phyloP scores from a whole-genome alignment of 2,797 vertebrate species.

The Anguilla pacifica region DNA sequence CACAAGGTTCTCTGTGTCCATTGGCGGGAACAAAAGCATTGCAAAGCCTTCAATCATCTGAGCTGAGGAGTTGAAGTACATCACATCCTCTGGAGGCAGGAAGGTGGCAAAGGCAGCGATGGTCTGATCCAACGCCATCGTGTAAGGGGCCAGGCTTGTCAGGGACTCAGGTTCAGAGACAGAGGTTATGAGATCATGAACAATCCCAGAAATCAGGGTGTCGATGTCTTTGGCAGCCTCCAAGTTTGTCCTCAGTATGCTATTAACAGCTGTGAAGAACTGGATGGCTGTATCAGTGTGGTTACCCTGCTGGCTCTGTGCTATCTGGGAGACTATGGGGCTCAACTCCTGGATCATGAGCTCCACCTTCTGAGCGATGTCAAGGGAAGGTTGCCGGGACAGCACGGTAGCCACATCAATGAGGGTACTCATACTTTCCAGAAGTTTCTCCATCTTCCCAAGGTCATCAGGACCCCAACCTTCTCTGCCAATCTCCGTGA shows the following conservation, averaged over 20 bases:
- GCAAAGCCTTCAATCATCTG: slow-evolving; percentile 50
- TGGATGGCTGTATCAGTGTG: slow-evolving; percentile 29
- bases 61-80: slow-evolving; percentile 51
- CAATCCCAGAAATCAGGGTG: slow-evolving; percentile 37
- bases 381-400: slow-evolving; percentile 39
- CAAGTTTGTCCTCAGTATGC: slow-evolving; percentile 44
- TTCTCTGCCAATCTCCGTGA: slow-evolving; percentile 36
- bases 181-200: slow-evolving; percentile 43
- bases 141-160: slow-evolving; percentile 37
- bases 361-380: slow-evolving; percentile 39
- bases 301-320: slow-evolving; percentile 23
- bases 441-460: slow-evolving; percentile 36
- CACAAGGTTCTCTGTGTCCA: slow-evolving; percentile 40
- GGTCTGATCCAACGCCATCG: slow-evolving; percentile 46
- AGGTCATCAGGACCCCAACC: slow-evolving; percentile 27
- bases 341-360: slow-evolving; percentile 43
- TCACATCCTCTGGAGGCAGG: slow-evolving; percentile 40
- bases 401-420: slow-evolving; percentile 36
- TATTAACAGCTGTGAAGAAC: slow-evolving; percentile 43
- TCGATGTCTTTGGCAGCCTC: slow-evolving; percentile 30
- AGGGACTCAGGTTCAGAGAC: slow-evolving; percentile 31
- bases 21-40: slow-evolving; percentile 43
- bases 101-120: slow-evolving; percentile 37
- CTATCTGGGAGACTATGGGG: slow-evolving; percentile 29
- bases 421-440: slow-evolving; percentile 37